phyloP scores from a whole-genome alignment of 2,797 vertebrate species.

The Syndactyla subalaris region DNA sequence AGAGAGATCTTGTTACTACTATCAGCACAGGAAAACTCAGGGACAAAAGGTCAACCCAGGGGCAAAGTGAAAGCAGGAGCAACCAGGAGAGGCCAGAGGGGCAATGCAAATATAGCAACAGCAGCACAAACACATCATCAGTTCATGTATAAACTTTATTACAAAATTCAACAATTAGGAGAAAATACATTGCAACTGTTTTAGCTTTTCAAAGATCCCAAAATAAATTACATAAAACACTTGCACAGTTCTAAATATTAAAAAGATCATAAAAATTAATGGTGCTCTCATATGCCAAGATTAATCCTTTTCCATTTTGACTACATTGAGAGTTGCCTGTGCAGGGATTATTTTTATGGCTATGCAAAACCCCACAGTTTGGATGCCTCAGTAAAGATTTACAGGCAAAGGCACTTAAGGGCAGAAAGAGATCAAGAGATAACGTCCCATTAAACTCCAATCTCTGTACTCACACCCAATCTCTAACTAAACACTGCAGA shows the following conservation, averaged over 20 bases:
- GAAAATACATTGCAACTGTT: neutral
- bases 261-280: neutral
- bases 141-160: slow-evolving; percentile 1
- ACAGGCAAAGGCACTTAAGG: slow-evolving; percentile 38
- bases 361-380: neutral
- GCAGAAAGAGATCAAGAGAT: neutral
- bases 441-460: neutral
- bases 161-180: neutral
- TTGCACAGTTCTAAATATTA: neutral
- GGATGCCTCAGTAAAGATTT: slow-evolving; percentile 1
- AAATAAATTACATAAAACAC: neutral
- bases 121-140: neutral
- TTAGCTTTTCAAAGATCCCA: neutral
- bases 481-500: neutral
- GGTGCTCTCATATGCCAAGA: neutral
- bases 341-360: neutral
- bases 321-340: neutral
- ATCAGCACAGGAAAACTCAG: neutral
- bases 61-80: neutral
- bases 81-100: neutral
- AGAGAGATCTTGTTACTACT: neutral
- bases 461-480: neutral
- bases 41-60: neutral
- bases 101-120: neutral
- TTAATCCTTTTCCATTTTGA: neutral